phyloP scores from a whole-genome alignment of 2,113 vertebrate species.

The Gnathonemus echidnorhynchus region DNA sequence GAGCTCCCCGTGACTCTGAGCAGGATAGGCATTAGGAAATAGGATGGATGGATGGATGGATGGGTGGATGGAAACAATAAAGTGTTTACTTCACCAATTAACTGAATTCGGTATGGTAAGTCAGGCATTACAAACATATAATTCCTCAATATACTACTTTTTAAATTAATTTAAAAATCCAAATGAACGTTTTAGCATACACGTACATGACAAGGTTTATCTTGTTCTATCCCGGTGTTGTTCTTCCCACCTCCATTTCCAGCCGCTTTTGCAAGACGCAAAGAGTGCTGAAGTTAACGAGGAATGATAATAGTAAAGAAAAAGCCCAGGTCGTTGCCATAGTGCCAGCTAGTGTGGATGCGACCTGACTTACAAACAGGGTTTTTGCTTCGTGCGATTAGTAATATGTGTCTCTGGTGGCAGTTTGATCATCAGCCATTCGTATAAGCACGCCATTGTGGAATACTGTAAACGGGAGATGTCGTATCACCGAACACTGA shows the following conservation, averaged over 20 bases:
- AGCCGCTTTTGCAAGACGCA: not conserved
- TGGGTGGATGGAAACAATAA: not conserved
- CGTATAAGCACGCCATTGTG: not conserved
- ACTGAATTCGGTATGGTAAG: not conserved
- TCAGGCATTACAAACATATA: not conserved
- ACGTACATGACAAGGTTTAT: not conserved
- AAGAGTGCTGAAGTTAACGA: conserved; percentile 33
- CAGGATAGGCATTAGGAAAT: not conserved
- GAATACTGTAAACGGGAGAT: conserved; percentile 3
- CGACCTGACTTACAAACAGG: conserved; percentile 54
- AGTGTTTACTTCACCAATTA: not conserved
- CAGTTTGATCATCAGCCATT: conserved; percentile 12
- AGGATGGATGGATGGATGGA: not conserved
- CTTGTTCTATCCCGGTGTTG: not conserved
- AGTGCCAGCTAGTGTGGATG: conserved; percentile 49
- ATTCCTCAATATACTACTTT: not conserved
- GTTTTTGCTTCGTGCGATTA: conserved; percentile 35
- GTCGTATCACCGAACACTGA: not conserved
- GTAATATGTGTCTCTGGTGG: conserved; percentile 48
- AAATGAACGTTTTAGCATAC: not conserved
- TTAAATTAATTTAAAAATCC: not conserved
- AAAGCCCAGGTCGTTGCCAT: conserved; percentile 55
- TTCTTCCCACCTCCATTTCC: not conserved
- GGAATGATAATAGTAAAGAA: conserved; percentile 25
- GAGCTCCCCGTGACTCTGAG: not conserved